Percentiles rank a stretch among this genome's conserved stretches.
These are phyloP conservation scores for Ditylenchus dipsaci DNA, from an alignment of 1,140 invertebrate species.

Conservation along the genomic window DNA sequence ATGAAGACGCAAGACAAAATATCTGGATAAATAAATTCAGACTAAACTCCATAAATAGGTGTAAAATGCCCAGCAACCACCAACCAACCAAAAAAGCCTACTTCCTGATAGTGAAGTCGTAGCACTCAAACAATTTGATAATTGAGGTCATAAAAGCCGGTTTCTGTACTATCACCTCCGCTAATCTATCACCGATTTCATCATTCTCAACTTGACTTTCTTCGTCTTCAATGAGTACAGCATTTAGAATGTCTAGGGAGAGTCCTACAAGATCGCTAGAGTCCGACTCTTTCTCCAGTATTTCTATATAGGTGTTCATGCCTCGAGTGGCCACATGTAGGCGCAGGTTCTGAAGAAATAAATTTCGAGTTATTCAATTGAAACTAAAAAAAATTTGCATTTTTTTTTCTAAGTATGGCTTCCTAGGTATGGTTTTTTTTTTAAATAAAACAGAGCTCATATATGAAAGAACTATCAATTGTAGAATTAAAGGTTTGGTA, in stretches of 20 bases:
- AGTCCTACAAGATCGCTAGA: constrained; percentile 87
- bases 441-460: too few relatives aligned
- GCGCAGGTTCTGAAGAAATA: constrained; percentile 72
- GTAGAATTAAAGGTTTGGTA: too few relatives aligned
- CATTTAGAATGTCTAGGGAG: constrained; percentile 82
- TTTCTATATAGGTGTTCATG: constrained; percentile 74
- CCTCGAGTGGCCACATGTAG: constrained; percentile 91
- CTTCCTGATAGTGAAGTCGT: constrained; percentile 48
- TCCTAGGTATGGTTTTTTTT: too few relatives aligned
- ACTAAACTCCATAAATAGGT: too few relatives aligned
- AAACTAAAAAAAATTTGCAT: constrained; percentile 4
- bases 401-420: not conserved
- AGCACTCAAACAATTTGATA: constrained; percentile 77
- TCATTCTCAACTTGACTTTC: constrained; percentile 55
- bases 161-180: constrained; percentile 94
- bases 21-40: too few relatives aligned
- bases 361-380: not conserved
- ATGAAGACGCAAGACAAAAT: too few relatives aligned
- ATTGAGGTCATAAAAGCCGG: constrained; percentile 78
- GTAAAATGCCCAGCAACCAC: too few relatives aligned
- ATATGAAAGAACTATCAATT: too few relatives aligned
- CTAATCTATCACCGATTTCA: constrained; percentile 83
- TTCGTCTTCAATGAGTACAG: constrained; percentile 73
- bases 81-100: constrained; percentile 15
- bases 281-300: constrained; percentile 70